Evolutionary conservation across 2,888 invertebrate species (phyloP).

Genomic region (Synanthedon tipuliformis): DNA sequence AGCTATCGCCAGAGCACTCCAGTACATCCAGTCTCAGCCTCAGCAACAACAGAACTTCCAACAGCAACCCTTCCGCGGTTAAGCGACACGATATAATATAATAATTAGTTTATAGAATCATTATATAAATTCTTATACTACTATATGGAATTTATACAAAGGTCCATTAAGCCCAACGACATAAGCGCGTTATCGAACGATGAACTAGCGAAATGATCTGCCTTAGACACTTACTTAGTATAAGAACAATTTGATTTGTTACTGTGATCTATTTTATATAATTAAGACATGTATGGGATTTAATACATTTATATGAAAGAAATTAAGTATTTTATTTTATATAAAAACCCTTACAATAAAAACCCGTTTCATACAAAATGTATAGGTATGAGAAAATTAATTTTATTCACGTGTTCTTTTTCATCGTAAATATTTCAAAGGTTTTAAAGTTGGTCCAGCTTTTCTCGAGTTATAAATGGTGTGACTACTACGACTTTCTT

Average conservation of each 20-base stretch:
- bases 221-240: constrained; percentile 13
- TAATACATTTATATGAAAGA: too few relatives aligned
- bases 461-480: too few relatives aligned
- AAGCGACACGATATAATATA: constrained; percentile 9
- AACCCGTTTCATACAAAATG: too few relatives aligned
- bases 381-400: too few relatives aligned
- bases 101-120: background rate
- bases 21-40: constrained; percentile 44
- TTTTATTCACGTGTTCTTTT: too few relatives aligned
- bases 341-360: too few relatives aligned
- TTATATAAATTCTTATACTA: background rate
- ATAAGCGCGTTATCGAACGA: constrained; percentile 1
- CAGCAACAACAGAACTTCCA: constrained; percentile 38
- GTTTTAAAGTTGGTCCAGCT: too few relatives aligned
- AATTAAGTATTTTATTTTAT: too few relatives aligned
- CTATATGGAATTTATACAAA: background rate
- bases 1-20: constrained; percentile 66
- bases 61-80: constrained; percentile 42
- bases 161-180: background rate
- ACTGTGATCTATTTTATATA: constrained; percentile 58
- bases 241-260: constrained; percentile 30
- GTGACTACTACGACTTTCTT: too few relatives aligned
- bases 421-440: too few relatives aligned
- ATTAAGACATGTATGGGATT: constrained; percentile 20
- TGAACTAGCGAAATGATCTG: constrained; percentile 13